A percentile compares a stretch with the other conserved stretches of the same genome.
Evolutionary conservation across 2,888 invertebrate genomes (phyloP).

Genomic region (Geophilus truncorum): DNA sequence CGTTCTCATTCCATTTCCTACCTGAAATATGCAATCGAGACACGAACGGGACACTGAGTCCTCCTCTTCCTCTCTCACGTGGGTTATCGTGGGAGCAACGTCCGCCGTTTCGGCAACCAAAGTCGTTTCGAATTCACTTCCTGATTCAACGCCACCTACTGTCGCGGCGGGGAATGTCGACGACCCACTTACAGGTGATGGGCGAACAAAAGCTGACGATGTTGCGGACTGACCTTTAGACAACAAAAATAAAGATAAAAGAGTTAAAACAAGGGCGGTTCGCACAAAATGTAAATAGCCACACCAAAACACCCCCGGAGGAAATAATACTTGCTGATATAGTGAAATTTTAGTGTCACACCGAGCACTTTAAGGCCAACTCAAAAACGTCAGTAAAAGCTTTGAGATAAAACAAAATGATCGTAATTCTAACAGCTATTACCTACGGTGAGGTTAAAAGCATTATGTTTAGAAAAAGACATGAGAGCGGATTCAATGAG

Average conservation of each 20-base stretch:
- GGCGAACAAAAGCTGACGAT: not conserved
- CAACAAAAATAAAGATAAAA: not conserved
- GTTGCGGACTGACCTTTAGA: constrained; percentile 2
- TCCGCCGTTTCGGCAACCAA: not conserved
- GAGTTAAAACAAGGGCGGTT: not conserved
- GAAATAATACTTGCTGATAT: too few species aligned
- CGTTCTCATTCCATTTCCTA: not conserved
- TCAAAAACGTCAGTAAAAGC: too few species aligned
- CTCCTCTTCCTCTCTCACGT: not conserved
- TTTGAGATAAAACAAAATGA: too few species aligned
- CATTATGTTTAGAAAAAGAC: too few species aligned
- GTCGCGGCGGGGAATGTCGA: not conserved
- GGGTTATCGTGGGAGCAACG: not conserved
- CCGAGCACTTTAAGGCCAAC: too few species aligned
- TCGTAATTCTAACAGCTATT: too few species aligned
- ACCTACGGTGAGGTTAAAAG: too few species aligned
- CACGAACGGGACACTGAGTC: not conserved
- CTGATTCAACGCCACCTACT: not conserved
- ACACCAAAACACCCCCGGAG: not conserved
- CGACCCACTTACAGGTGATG: not conserved
- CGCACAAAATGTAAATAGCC: not conserved
- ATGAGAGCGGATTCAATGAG: too few species aligned
- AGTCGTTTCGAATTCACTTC: not conserved
- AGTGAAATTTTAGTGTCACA: too few species aligned
- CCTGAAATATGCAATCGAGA: not conserved